Base-by-base conservation (phyloP, 1,140 invertebrate species). In the Drosophila melanica region DNA sequence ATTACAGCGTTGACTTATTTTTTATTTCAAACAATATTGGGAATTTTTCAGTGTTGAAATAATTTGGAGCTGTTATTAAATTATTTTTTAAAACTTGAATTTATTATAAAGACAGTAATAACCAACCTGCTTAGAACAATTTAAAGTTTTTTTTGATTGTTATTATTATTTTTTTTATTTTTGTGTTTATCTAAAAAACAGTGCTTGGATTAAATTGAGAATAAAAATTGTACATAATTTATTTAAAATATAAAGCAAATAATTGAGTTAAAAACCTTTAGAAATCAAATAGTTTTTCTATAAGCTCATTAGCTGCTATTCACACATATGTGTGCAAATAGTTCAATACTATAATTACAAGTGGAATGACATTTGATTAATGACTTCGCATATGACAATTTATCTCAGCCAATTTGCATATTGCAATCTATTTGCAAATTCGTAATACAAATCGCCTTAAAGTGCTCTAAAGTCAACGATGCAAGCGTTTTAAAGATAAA, bases 341-440 rank as follows among this genome's bases (percentile, higher is more conserved):
- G 35, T 70, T 55, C 50, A 71, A 51, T 54, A 58, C 53, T 55
- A 51, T 71, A 71, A 71, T 66, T 67, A 67, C 20, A 39, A 12
- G 12, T 10, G 18, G 53, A 45, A 27, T 66, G 69, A 67, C 69
- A 59, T 14, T 67, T 72, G 69, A 72, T 72, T 67, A 72, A 72
- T 72, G 54, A 59, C 54, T 41, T 55, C 20, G 6, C 44, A 35
- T 33, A 44, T 54, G 42, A 50, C 16, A 65, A 55, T 72, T 50
- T 48, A 67, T 67, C 64, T 41, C 35, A 14, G 33, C 23, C 14
- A 35, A 68, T 73, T 73, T 73, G 57, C 70, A 73, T 73, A 60
- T 60, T 68, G 41, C 70, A 68, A 68, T 54, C 23, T 67, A 53
- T 12, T 33, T 67, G 63, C 54, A 58, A 71, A 59, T 42, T 70